These are phyloP conservation scores for Conus ventricosus DNA, from an alignment of 1,140 invertebrate genomes.

Conservation along the genomic window DNA sequence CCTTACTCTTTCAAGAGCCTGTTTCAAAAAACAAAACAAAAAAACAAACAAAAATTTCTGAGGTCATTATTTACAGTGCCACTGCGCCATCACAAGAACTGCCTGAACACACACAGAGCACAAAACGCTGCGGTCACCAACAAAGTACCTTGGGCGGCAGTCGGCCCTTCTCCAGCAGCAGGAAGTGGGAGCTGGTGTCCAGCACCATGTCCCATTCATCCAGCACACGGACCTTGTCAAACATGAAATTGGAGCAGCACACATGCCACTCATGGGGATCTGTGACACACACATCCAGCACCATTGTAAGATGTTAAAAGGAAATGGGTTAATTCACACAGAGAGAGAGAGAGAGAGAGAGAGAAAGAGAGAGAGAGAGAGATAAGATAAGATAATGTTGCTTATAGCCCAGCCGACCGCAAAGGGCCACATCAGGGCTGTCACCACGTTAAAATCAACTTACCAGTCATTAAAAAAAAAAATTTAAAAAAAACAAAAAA, in stretches of 20 bases:
- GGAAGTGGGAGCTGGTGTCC: slow-evolving; percentile 63
- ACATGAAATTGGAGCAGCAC: slow-evolving; percentile 69
- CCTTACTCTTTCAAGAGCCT: too few relatives aligned
- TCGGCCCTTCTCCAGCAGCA: slow-evolving; percentile 64
- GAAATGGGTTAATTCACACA: background rate
- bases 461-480: too few relatives aligned
- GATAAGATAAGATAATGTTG: background rate
- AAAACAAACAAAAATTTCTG: too few relatives aligned
- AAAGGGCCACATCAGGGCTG: too few relatives aligned
- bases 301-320: background rate
- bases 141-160: slow-evolving; percentile 66
- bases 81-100: background rate
- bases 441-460: too few relatives aligned
- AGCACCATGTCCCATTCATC: slow-evolving; percentile 61
- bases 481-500: too few relatives aligned
- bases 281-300: background rate
- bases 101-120: background rate
- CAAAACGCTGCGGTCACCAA: background rate
- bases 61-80: too few relatives aligned
- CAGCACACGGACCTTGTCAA: slow-evolving; percentile 63
- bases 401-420: too few relatives aligned
- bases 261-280: slow-evolving; percentile 64
- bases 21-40: too few relatives aligned
- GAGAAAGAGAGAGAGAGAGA: background rate
- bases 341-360: background rate